phyloP scores from a whole-genome alignment of 2,888 invertebrate species.

The Phrixothrix hirtus region DNA sequence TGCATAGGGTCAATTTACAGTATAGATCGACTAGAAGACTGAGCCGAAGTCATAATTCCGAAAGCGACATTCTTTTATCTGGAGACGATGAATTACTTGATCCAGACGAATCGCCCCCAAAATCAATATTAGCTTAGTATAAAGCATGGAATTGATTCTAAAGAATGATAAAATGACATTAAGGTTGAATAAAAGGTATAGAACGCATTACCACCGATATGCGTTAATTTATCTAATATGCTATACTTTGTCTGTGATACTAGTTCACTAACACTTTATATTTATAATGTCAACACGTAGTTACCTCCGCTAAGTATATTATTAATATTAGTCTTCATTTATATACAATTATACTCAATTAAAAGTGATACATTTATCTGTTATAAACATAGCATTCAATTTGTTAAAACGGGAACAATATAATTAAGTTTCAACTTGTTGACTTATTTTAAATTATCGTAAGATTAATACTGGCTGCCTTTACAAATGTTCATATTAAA shows the following conservation, averaged over 20 bases:
- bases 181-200: too few species aligned
- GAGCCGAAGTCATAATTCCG: slow-evolving; percentile 62
- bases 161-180: too few species aligned
- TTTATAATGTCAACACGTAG: background rate
- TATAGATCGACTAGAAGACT: slow-evolving; percentile 64
- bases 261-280: too few species aligned
- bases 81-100: slow-evolving; percentile 68
- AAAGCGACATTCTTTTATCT: slow-evolving; percentile 65
- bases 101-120: slow-evolving; percentile 45
- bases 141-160: too few species aligned
- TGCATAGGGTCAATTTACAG: slow-evolving; percentile 56
- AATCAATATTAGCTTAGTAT: slow-evolving; percentile 32
- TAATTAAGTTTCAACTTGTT: too few species aligned
- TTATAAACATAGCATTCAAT: too few species aligned
- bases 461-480: too few species aligned
- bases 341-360: too few species aligned
- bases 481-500: too few species aligned
- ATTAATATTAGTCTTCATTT: background rate
- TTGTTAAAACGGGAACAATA: too few species aligned
- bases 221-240: background rate
- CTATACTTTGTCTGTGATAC: background rate
- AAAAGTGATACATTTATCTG: too few species aligned
- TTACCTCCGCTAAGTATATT: background rate
- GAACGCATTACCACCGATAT: background rate
- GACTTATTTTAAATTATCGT: too few species aligned